Base-by-base conservation (phyloP, 2,888 invertebrate species). In the Euzetes globulus region DNA sequence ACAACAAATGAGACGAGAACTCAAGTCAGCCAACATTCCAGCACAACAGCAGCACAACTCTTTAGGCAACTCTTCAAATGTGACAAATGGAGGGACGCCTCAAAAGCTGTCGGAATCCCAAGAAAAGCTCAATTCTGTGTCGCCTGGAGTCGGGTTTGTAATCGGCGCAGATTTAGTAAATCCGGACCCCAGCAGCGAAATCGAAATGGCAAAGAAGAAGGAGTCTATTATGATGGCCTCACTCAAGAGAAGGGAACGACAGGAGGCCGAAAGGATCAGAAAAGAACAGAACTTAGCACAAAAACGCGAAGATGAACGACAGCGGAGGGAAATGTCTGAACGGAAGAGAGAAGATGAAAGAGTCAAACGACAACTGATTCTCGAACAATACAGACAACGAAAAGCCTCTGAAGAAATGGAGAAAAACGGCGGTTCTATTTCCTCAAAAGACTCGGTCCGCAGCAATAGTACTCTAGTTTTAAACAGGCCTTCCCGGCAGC, bases 191-290 rank as follows among this genome's bases (percentile, higher is more conserved):
- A 77, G 75, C 33, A 88, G 89, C 9, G 88, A 91, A 74, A 91
- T 93, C 79, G 94, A 94, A 84, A 92, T 94, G 91, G 92, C 93
- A 83, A 88, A 89, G 77, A 94, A 91, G 82, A 95, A 94, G 82
- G 94, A 95, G 82, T 89, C 89, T 79, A 91, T 97, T 77, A 90
- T 95, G 88, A 84, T 94, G 83, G 85, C 91, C 81, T 94, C 95
- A 15, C 85, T 94, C 80, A 93, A 93, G 83, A 87, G 97, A 80
- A 89, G 92, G 79, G 93, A 94, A 82, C 90, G 93, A 78, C 92
- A 92, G 80, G 96, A 96, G 82, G 91, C 91, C 83, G 88, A 90
- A 76, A 89, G 91, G 77, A 89, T 89, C 78, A 87, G 89, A 50
- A 92, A 93, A 80, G 95, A 96, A 82, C 88, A 88, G 74, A 91